Base-by-base conservation (phyloP, 2,113 vertebrate genomes). In the Cercopithecus mona region DNA sequence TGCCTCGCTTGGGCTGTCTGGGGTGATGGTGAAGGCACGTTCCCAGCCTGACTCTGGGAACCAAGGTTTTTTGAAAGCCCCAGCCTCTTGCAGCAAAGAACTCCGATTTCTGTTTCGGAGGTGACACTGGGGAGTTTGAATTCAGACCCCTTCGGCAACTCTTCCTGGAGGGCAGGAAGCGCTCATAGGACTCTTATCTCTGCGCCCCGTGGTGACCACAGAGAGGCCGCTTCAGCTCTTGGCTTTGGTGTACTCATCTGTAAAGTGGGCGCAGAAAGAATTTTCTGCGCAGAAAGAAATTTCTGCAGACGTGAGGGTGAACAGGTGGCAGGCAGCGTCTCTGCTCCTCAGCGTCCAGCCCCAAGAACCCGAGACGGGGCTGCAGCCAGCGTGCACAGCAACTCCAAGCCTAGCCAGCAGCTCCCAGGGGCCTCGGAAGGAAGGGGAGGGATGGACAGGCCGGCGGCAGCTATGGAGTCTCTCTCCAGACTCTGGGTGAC, bases 161-260 rank as follows among this genome's bases (percentile, higher is more conserved):
- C 50, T 16, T 23, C 11, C 48, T 79, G 0, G 16, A 20, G 86
- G n/a, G 13, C 13, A 3, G 27, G 72, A 0, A 0, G 32, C 5
- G 20, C 5, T 18, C 18, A 8, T 17, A 1, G 11, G 1, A 25
- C 25, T 30, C 14, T 40, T 1, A 3, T 82, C 8, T 27, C 35
- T 50, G 8, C 2, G 0, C 2, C 13, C 0, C 0, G 0, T 23
- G 11, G 0, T 13, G 88, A 7, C 48, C 18, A 5, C 0, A 20
- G 20, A 6, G 6, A 52, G n/a, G 25, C 57, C 45, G 38, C 16
- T 1, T 30, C 9, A 3, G 23, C 43, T 12, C 43, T 38, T 1
- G n/a, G 12, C 11, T 17, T 25, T 2, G 59, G 32, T 6, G 6
- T 38, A 1, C 23, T 32, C 1, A 0, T 78, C 45, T 81, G 40